Percentiles rank a stretch among this genome's conserved stretches.
phyloP scores from a whole-genome alignment of 2,113 vertebrate species.

The Spea multiplicata region DNA sequence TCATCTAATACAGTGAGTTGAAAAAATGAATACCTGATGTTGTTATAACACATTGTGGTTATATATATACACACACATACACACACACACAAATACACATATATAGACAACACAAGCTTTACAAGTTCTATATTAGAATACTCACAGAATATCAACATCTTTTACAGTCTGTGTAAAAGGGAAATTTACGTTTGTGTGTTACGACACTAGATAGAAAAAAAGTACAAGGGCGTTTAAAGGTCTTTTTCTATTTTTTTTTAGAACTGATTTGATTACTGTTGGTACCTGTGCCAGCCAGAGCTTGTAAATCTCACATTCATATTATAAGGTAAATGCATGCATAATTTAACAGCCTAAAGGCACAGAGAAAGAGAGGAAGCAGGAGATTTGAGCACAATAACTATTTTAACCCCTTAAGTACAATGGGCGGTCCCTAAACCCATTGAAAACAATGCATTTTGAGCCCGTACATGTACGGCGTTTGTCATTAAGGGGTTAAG shows the following conservation, averaged over 20 bases:
- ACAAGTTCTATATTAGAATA: neutral
- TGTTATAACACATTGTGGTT: too few relatives aligned
- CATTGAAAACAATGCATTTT: too few relatives aligned
- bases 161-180: neutral
- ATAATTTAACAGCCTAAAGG: constrained; percentile 8
- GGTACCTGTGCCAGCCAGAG: neutral
- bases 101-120: neutral
- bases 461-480: too few relatives aligned
- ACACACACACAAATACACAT: too few relatives aligned
- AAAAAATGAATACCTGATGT: too few relatives aligned
- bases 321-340: neutral
- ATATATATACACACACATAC: too few relatives aligned
- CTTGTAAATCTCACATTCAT: constrained; percentile 4
- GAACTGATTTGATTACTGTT: neutral
- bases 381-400: too few relatives aligned
- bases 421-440: too few relatives aligned
- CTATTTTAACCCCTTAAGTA: too few relatives aligned
- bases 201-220: neutral
- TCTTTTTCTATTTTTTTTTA: neutral
- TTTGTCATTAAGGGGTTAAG: too few relatives aligned
- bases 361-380: neutral
- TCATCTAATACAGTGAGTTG: too few relatives aligned
- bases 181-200: neutral
- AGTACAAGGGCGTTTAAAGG: constrained; percentile 8
- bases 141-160: neutral